A percentile compares a stretch with the other conserved stretches of the same genome.
These are phyloP conservation scores for Dipodomys stephensi DNA, from an alignment of 2,113 vertebrate species.

Conservation along the genomic window DNA sequence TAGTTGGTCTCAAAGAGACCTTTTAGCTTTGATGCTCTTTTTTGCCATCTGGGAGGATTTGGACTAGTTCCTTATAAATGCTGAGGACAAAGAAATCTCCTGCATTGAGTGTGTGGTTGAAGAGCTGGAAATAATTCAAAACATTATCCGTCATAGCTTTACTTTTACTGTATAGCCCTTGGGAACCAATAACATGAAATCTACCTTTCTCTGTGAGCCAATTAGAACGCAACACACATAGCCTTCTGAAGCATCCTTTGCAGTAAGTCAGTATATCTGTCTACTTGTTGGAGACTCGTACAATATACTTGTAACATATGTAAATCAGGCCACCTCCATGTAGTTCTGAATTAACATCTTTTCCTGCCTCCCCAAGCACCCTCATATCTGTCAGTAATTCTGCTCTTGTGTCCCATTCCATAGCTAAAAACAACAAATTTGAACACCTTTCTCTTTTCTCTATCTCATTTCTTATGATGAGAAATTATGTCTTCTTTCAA, in stretches of 20 bases:
- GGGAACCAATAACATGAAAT: not conserved
- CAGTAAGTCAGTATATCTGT: not conserved
- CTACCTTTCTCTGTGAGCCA: not conserved
- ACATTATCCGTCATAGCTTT: not conserved
- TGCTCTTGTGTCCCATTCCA: not conserved
- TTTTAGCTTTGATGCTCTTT: not conserved
- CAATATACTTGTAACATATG: not conserved
- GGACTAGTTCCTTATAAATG: not conserved
- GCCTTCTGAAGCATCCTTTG: not conserved
- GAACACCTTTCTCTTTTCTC: not conserved
- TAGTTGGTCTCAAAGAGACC: not conserved
- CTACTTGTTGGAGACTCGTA: not conserved
- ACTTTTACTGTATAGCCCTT: not conserved
- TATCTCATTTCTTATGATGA: not conserved
- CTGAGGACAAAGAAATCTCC: not conserved
- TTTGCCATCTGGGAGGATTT: not conserved
- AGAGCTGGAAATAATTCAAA: constrained; percentile 5
- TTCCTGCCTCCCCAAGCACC: not conserved
- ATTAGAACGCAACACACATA: not conserved
- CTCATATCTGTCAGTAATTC: not conserved
- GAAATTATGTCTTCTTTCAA: not conserved
- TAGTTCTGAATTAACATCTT: not conserved
- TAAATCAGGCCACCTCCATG: not conserved
- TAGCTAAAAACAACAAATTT: not conserved
- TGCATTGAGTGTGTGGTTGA: not conserved